Percentiles rank a stretch among this genome's conserved stretches.
Conservation (phyloP, 2,113 vertebrate genomes). For the Callocephalon fimbriatum region DNA sequence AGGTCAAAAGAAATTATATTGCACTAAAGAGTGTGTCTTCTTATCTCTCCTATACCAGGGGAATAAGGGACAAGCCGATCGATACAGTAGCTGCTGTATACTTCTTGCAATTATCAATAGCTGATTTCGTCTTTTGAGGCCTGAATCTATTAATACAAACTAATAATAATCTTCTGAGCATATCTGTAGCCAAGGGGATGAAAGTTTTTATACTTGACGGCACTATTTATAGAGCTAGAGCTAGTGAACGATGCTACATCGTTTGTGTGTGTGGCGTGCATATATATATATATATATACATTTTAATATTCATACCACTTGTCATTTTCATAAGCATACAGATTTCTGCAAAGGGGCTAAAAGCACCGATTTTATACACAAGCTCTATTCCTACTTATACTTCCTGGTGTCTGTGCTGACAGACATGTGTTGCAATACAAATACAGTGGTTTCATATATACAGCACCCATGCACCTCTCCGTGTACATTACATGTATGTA, state of each 20-base stretch:
- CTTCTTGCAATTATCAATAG: constrained; percentile 99
- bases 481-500: neutral
- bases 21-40: constrained; percentile 99
- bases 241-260: neutral
- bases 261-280: neutral
- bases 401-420: neutral
- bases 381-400: neutral
- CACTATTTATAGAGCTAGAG: constrained; percentile 14
- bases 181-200: constrained; percentile 75
- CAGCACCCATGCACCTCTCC: neutral
- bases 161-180: constrained; percentile 92
- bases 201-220: constrained; percentile 56
- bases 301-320: neutral
- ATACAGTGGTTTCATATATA: neutral
- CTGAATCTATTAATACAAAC: constrained; percentile 98
- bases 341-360: neutral
- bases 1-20: constrained; percentile 99
- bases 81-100: constrained; percentile 96
- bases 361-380: neutral
- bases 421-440: neutral
- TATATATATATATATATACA: neutral
- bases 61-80: constrained; percentile 98
- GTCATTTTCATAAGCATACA: neutral
- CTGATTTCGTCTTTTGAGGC: constrained; percentile 97
- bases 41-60: constrained; percentile 98